phyloP scores from a whole-genome alignment of 2,888 invertebrate genomes.

The Leucophenga montana region DNA sequence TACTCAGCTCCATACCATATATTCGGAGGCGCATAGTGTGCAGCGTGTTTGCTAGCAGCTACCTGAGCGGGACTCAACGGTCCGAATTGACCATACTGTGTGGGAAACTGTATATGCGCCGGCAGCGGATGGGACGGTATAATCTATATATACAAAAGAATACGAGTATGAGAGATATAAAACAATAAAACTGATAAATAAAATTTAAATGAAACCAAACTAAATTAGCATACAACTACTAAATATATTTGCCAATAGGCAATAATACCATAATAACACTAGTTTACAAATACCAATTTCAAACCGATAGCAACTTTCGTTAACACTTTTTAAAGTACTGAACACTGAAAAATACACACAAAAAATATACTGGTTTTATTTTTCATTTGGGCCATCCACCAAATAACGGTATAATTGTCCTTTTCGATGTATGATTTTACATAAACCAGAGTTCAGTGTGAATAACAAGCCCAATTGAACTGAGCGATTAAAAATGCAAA shows the following conservation, averaged over 20 bases:
- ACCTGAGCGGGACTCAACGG: slow-evolving; percentile 74
- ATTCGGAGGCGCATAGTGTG: slow-evolving; percentile 73
- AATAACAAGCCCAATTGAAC: too few species aligned
- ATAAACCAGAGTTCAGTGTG: too few species aligned
- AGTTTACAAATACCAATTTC: too few species aligned
- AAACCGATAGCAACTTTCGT: too few species aligned
- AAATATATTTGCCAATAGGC: not conserved
- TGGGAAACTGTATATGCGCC: slow-evolving; percentile 86
- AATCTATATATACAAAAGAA: slow-evolving; percentile 68
- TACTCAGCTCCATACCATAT: slow-evolving; percentile 74
- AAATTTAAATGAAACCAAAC: slow-evolving; percentile 49
- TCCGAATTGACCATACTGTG: slow-evolving; percentile 77
- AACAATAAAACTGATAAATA: not conserved
- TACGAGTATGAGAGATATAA: slow-evolving; percentile 5
- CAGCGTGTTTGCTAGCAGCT: slow-evolving; percentile 73
- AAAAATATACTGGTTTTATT: too few species aligned
- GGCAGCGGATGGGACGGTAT: slow-evolving; percentile 84
- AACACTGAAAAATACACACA: too few species aligned
- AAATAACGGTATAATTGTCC: too few species aligned
- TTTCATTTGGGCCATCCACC: too few species aligned
- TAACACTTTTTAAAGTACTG: too few species aligned
- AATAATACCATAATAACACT: too few species aligned
- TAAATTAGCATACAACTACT: not conserved
- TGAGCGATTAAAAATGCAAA: too few species aligned
- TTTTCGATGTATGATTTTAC: too few species aligned